These are phyloP conservation scores for Acanthosepion lycidas DNA, from an alignment of 2,888 invertebrate genomes.

Conservation along the genomic window DNA sequence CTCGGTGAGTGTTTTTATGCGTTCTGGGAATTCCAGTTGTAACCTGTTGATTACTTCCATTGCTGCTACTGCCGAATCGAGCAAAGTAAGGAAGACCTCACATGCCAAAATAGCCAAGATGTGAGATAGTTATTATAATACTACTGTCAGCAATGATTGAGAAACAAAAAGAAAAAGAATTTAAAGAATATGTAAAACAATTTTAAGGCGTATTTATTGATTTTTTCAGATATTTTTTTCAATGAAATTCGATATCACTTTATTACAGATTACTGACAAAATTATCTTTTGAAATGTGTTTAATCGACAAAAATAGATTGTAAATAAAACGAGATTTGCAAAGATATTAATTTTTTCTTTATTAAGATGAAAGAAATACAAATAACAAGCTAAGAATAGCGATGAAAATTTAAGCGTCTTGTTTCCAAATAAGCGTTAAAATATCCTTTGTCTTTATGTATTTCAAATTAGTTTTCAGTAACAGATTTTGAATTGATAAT, in stretches of 20 bases:
- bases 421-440: background rate
- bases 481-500: too few species aligned
- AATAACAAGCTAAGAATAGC: background rate
- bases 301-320: background rate
- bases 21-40: too few species aligned
- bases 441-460: background rate
- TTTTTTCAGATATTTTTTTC: background rate
- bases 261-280: background rate
- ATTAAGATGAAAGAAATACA: background rate
- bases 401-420: background rate
- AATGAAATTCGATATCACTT: background rate
- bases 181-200: background rate
- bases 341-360: too few species aligned
- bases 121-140: too few species aligned
- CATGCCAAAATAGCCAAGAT: too few species aligned
- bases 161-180: background rate
- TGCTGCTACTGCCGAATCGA: too few species aligned
- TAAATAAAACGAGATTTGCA: background rate
- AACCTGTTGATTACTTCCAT: too few species aligned
- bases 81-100: too few species aligned
- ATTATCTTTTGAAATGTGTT: background rate
- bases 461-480: background rate
- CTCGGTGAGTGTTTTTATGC: too few species aligned
- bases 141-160: background rate
- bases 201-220: background rate